A percentile compares a stretch with the other conserved stretches of the same genome.
These are phyloP conservation scores for Chelonus insularis DNA, from an alignment of 1,140 invertebrate species.

Conservation along the genomic window DNA sequence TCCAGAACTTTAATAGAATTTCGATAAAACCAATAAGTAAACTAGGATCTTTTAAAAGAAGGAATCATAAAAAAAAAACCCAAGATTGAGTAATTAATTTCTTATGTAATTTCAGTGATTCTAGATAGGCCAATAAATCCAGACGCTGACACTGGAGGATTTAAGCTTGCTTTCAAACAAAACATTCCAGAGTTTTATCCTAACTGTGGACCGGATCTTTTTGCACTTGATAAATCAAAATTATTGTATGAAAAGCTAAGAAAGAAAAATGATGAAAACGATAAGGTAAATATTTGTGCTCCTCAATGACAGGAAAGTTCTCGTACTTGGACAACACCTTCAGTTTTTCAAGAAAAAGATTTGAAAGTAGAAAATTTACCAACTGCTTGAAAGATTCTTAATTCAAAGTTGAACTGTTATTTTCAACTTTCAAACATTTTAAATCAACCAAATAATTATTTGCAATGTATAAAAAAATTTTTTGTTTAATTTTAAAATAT, in stretches of 20 bases:
- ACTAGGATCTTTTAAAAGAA: neutral
- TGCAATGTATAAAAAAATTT: no score
- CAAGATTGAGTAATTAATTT: neutral
- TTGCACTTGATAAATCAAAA: slow-evolving; percentile 60
- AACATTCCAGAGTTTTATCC: slow-evolving; percentile 59
- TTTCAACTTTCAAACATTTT: no score
- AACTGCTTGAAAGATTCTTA: slow-evolving; percentile 32
- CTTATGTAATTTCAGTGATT: slow-evolving; percentile 61
- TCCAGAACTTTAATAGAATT: neutral
- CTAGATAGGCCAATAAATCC: slow-evolving; percentile 64
- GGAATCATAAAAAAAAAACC: neutral
- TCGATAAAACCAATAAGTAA: no score
- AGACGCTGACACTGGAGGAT: slow-evolving; percentile 66
- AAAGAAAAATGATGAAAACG: slow-evolving; percentile 25
- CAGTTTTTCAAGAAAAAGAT: slow-evolving; percentile 30
- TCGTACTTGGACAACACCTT: slow-evolving; percentile 40
- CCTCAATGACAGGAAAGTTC: slow-evolving; percentile 30
- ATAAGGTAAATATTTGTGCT: slow-evolving; percentile 32
- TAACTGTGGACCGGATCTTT: slow-evolving; percentile 64
- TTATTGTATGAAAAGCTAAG: slow-evolving; percentile 21
- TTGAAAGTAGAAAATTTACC: slow-evolving; percentile 41
- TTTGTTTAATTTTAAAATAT: no score
- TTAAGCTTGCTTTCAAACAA: slow-evolving; percentile 66
- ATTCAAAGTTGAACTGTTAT: slow-evolving; percentile 3
- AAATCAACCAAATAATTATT: no score